Evolutionary conservation across 2,797 vertebrate genomes (phyloP), one percentile per base, ranked within the genome.

Genomic region (Microctenopoma steveboyesi): DNA sequence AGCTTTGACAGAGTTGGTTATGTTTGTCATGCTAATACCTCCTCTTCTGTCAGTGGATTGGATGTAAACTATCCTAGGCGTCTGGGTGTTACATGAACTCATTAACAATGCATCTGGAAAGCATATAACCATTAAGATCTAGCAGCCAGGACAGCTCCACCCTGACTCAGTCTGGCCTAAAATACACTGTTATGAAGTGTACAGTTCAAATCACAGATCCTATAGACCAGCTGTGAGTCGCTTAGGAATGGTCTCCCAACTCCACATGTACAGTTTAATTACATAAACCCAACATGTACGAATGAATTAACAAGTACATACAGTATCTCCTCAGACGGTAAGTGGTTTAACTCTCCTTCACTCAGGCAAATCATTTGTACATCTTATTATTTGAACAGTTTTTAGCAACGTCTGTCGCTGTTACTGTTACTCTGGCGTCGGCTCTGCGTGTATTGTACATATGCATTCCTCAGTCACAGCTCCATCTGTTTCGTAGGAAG

Each of bases 101-200:
- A 85, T 87, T 84, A 85, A 79, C 69, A 71, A 64, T 64, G 67
- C 85, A 87, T 85, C 84, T 89, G 90, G 76, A 88, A 82, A 58
- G 66, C 71, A 84, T 85, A 74, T 72, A 88, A 56, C 71, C 70
- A 86, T 82, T 86, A 76, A 62, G 48, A 18, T 55, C 43, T 84
- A 59, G 64, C 67, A 58, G 80, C 54, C 2, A 7, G 56, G 46
- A 39, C 57, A 35, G 37, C 75, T 80, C 78, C 81, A 76, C 69
- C 74, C 74, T 68, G 56, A 65, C 49, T 79, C 33, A 49, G 37
- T 33, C 53, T 46, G 56, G 51, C 22, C 74, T 15, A 49, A 68
- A 56, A 58, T 64, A 72, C 62, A 46, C 54, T 66, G 72, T 56
- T 77, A 58, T 66, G 49, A 16, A 71, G 47, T 68, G 52, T 67